Conservation (phyloP, 2,113 vertebrate species). For the Empidonax traillii region DNA sequence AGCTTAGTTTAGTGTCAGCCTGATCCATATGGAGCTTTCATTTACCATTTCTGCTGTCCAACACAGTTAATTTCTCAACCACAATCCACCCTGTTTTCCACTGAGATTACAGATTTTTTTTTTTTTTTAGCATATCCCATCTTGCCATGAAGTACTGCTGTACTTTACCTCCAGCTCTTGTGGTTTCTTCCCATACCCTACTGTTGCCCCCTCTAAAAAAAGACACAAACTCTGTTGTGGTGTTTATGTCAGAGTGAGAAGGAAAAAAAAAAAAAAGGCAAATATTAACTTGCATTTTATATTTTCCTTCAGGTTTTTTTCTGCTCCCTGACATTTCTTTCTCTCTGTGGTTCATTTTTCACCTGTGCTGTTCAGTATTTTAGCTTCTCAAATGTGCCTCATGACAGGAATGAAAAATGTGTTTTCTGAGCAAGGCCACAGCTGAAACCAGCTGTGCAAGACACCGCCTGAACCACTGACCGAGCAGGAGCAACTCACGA, state of each 20-base stretch:
- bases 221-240: background rate
- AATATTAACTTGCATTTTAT: background rate
- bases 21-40: slow-evolving; percentile 22
- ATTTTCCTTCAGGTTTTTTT: background rate
- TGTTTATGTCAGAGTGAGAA: background rate
- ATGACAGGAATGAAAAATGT: slow-evolving; percentile 3
- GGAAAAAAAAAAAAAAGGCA: background rate
- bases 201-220: background rate
- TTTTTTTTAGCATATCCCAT: background rate
- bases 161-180: background rate
- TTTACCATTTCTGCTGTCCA: background rate
- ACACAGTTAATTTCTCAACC: background rate
- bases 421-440: background rate
- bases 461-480: background rate
- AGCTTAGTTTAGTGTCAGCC: slow-evolving; percentile 14
- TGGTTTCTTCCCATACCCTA: background rate
- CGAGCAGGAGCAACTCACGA: accelerated
- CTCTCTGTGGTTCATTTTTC: slow-evolving; percentile 5
- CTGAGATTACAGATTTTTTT: background rate
- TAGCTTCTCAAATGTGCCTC: background rate
- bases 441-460: background rate
- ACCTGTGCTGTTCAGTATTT: background rate
- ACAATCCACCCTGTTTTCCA: background rate
- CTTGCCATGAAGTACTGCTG: background rate
- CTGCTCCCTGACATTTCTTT: background rate